phyloP scores from a whole-genome alignment of 2,113 vertebrate genomes.

The Malurus elegans region DNA sequence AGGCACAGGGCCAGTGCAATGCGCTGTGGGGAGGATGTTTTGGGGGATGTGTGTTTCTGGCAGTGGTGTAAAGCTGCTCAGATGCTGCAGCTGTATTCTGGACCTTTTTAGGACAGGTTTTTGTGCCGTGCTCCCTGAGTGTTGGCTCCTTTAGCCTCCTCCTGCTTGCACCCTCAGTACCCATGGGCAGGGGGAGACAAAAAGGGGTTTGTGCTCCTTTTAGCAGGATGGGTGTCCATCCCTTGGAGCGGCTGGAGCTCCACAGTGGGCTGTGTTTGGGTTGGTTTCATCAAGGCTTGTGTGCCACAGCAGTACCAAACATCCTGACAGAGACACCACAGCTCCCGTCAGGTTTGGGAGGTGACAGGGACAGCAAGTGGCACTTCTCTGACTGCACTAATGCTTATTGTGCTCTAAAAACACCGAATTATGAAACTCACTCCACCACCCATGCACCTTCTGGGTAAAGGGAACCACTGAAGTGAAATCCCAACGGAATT shows the following conservation, averaged over 20 bases:
- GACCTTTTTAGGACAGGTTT: not conserved
- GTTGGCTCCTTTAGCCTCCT: rapidly evolving
- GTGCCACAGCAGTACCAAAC: not conserved
- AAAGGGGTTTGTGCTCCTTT: rapidly evolving
- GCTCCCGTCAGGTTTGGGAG: rapidly evolving
- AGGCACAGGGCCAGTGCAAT: not conserved
- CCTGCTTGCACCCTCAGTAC: too few relatives aligned
- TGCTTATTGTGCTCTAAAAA: not conserved
- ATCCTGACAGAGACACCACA: not conserved
- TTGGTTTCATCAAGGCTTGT: not conserved
- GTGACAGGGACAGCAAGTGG: not conserved
- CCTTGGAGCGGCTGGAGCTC: not conserved
- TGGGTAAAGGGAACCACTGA: not conserved
- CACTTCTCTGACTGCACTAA: not conserved
- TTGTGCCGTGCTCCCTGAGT: rapidly evolving
- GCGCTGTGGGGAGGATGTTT: rapidly evolving
- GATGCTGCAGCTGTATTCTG: not conserved
- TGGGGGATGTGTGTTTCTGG: not conserved
- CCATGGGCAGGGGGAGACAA: not conserved
- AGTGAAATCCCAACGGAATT: not conserved
- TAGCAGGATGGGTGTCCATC: not conserved
- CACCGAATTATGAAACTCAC: not conserved
- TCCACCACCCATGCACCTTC: not conserved
- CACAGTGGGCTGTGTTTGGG: not conserved
- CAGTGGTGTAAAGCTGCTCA: not conserved